A percentile compares a stretch with the other conserved stretches of the same genome.
Conservation (phyloP, 2,797 vertebrate genomes). For the Arnoldichthys spilopterus region DNA sequence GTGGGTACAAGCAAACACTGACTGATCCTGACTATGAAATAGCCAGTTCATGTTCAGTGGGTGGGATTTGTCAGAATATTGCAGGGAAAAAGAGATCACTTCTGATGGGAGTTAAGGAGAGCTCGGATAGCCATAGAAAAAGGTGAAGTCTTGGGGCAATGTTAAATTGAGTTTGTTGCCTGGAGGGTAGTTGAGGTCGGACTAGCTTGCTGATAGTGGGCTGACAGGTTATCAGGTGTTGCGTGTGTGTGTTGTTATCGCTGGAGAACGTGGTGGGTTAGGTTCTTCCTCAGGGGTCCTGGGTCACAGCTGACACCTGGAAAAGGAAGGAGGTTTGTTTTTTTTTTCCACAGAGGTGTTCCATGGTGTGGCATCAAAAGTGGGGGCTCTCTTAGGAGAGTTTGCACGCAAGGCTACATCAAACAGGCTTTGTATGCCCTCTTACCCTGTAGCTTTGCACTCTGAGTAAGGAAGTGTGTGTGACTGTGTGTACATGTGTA, state of each 20-base stretch:
- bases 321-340: slow-evolving; percentile 10
- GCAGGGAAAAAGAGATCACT: background rate
- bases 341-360: slow-evolving; percentile 18
- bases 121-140: background rate
- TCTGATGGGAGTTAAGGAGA: background rate
- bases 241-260: slow-evolving; percentile 13
- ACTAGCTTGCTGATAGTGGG: slow-evolving; percentile 10
- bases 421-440: slow-evolving; percentile 29
- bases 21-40: background rate
- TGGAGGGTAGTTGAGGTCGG: slow-evolving; percentile 33
- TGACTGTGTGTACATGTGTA: background rate
- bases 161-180: slow-evolving; percentile 16
- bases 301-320: slow-evolving; percentile 26
- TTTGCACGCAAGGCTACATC: slow-evolving; percentile 5
- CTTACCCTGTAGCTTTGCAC: slow-evolving; percentile 9
- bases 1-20: background rate
- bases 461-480: background rate
- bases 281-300: slow-evolving; percentile 27
- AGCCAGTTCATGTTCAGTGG: background rate
- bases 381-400: slow-evolving; percentile 10
- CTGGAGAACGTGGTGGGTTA: slow-evolving; percentile 11
- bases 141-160: background rate
- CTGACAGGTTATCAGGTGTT: slow-evolving; percentile 35
- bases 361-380: slow-evolving; percentile 6
- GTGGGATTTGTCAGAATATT: background rate